Conservation (phyloP, 2,113 vertebrate genomes). For the Cochlearius cochlearius region DNA sequence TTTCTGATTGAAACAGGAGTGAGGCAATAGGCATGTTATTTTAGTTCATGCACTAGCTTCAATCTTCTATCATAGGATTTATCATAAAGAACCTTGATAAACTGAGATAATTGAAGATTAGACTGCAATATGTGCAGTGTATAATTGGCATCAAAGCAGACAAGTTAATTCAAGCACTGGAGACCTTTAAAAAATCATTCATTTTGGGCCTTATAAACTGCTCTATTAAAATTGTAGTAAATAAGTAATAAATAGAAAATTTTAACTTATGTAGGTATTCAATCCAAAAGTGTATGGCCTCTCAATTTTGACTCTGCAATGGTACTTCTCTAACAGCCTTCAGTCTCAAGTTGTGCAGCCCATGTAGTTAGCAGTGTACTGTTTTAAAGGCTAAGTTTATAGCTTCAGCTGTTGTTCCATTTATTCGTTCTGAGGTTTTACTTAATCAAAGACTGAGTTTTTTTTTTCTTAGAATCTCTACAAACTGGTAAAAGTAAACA, state of each 20-base stretch:
- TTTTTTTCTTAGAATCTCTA: not conserved
- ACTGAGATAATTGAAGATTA: not conserved
- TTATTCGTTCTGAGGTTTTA: not conserved
- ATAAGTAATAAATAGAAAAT: not conserved
- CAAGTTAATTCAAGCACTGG: not conserved
- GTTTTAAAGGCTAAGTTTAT: not conserved
- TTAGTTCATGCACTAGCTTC: not conserved
- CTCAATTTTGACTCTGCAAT: not conserved
- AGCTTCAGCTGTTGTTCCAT: not conserved
- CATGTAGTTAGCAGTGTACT: not conserved
- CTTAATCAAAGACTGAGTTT: not conserved
- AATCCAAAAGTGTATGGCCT: not conserved
- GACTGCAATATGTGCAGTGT: not conserved
- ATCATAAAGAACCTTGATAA: not conserved
- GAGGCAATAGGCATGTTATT: not conserved
- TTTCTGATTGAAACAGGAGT: not conserved
- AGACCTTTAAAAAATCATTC: not conserved
- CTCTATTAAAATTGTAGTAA: not conserved
- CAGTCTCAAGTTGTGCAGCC: not conserved
- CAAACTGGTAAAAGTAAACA: not conserved
- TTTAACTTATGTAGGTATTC: not conserved
- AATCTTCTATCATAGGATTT: not conserved
- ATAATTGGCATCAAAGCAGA: not conserved
- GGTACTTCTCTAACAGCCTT: not conserved
- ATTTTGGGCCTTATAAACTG: not conserved